Conservation (phyloP, 2,113 vertebrate species). For the Strix uralensis region DNA sequence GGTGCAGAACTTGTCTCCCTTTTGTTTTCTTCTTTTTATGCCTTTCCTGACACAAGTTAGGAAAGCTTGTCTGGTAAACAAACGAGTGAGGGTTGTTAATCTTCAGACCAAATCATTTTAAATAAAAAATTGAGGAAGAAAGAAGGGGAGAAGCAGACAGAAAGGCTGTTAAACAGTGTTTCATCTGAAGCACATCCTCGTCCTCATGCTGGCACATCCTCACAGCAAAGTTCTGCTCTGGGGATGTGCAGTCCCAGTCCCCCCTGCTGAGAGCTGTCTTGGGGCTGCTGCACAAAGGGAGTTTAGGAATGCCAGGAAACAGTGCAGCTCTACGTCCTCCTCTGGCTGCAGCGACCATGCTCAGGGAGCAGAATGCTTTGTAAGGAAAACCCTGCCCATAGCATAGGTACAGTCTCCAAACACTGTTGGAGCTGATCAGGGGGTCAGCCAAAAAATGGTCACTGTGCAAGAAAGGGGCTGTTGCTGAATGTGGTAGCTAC, state of each 20-base stretch:
- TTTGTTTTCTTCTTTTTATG: not conserved
- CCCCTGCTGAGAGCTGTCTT: not conserved
- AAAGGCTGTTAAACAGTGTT: not conserved
- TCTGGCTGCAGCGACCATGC: not conserved
- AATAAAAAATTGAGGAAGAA: not conserved
- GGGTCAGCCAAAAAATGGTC: not conserved
- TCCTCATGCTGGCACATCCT: not conserved
- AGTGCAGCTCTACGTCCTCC: not conserved
- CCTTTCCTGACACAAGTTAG: not conserved
- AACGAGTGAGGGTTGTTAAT: not conserved
- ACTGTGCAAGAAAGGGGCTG: not conserved
- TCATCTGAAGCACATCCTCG: not conserved
- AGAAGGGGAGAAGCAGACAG: not conserved
- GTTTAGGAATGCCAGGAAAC: not conserved
- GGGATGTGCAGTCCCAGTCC: rapidly evolving
- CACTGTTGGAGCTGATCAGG: not conserved
- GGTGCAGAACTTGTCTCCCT: not conserved
- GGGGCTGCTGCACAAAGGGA: not conserved
- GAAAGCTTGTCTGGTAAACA: not conserved
- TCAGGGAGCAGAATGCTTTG: not conserved
- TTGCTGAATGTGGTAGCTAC: not conserved
- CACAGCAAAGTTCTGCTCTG: not conserved
- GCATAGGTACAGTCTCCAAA: not conserved
- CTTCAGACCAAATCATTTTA: not conserved
- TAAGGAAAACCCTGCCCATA: not conserved